A percentile compares a stretch with the other conserved stretches of the same genome.
These are phyloP conservation scores for Eupleurogrammus muticus DNA, from an alignment of 2,797 vertebrate species.

Conservation along the genomic window DNA sequence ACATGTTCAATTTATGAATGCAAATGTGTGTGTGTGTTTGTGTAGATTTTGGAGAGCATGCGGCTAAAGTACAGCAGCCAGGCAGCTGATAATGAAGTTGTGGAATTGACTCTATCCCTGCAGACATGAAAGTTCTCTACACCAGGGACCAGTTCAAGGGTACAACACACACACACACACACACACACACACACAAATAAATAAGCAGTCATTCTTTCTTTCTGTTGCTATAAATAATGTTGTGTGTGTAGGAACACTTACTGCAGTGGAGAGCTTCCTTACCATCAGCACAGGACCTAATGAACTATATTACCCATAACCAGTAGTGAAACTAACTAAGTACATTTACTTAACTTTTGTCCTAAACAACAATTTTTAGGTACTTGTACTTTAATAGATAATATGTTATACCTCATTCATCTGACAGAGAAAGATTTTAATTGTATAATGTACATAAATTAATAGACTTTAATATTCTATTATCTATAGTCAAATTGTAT, in stretches of 20 bases:
- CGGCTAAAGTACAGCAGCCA: conserved; percentile 89
- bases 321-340: too few species aligned
- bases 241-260: conserved; percentile 88
- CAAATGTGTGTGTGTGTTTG: conserved; percentile 7
- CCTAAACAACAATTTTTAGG: too few species aligned
- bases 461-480: too few species aligned
- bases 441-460: too few species aligned
- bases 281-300: conserved; percentile 87
- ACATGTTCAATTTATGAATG: too few species aligned
- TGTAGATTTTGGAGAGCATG: conserved; percentile 94
- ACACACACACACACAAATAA: neutral
- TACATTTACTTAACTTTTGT: too few species aligned
- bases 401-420: too few species aligned
- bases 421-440: too few species aligned
- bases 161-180: conserved; percentile 45
- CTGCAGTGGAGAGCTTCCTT: conserved; percentile 94
- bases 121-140: conserved; percentile 95
- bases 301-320: conserved; percentile 59
- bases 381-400: too few species aligned
- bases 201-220: neutral
- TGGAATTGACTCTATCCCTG: conserved; percentile 97
- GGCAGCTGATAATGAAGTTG: conserved; percentile 93
- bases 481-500: too few species aligned
- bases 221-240: neutral
- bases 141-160: conserved; percentile 93